Evolutionary conservation across 2,797 vertebrate genomes (phyloP), one percentile per base, ranked within the genome.

Genomic region (Podarcis lilfordi): DNA sequence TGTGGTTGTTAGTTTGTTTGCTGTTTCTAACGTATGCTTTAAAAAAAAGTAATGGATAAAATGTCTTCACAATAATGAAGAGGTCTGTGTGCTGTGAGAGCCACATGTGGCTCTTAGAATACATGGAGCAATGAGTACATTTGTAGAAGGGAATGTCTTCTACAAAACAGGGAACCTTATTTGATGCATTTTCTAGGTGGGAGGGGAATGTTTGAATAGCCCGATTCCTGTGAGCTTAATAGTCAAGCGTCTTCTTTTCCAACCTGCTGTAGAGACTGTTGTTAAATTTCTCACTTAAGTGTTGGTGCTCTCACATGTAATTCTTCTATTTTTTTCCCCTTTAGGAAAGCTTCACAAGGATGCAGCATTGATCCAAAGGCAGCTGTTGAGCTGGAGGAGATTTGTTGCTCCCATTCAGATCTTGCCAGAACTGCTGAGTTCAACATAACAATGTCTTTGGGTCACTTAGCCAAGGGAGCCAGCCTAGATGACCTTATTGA

Each of bases 401-500:
- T 80, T 91, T 92, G 88, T 89, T 96, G 97, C 92, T 96, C 97
- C 93, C 96, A 97, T 91, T 96, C 97, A 77, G 96, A 93, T 89
- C 96, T 96, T 78, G 95, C 96, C 82, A 98, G 97, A 88, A 96
- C 96, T 92, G 94, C 96, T 92, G 96, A 97, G 5, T 95, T 96
- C 84, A 97, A 96, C 92, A 93, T 97, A 84, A 97, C 97, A 95
- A 98, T 98, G 96, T 96, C 98, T 0, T 91, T 98, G 95, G 98
- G 98, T 88, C 97, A 97, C 88, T 96, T 99, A 72, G 96, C 97
- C 94, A 99, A 99, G 92, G 98, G 98, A 90, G 98, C 97, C 78
- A 98, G 97, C 96, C 97, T 99, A 97, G 98, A 99, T 93, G 98
- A 98, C 91, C 98, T 99, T 89, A 98, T 99, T 93, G 98, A 99